Evolutionary conservation across 2,888 invertebrate species (phyloP), one percentile per base, ranked within the genome.

Genomic region (Zhuqinia jingwanae): DNA sequence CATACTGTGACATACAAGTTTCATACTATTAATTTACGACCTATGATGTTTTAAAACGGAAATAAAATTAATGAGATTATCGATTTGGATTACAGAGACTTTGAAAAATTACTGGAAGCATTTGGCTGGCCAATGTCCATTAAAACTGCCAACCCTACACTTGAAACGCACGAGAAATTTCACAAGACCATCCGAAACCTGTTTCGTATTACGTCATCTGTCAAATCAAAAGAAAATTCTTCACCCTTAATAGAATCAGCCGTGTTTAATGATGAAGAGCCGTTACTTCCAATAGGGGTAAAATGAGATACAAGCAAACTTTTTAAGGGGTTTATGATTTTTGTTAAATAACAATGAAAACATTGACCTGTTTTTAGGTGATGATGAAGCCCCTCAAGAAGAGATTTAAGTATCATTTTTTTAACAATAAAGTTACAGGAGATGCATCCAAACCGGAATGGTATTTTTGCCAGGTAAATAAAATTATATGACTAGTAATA

Each of bases 401-500:
- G 30, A 20, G 90, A 65, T 91, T 91, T 63, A 76, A 85, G 17
- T 91, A 82, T 76, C 90, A 91, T 73, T 91, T 91, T 63, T 90
- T 88, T 47, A 85, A 88, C 47, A 82, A 88, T 17, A 91, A 89
- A 56, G 82, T 88, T 13, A 91, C 91, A 5, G 87, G 85, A 58
- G 90, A 91, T 58, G 63, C 89, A 22, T 65, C 63, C 11, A 79
- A 88, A 30, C 91, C 91, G 2, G 91, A 91, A 50, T 91, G 91
- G 91, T 91, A 91, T 81, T 91, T 91, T 79, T 83, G 90, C 27
- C 91, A 91, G 84, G 89, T 89, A 56, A 53, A 45, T n/a, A 58
- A 1, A 58, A n/a, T 58, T 20, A n/a, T 2, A 58, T 13, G 20
- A 10, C 17, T 58, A 2, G 13, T 36, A 42, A 63, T 17, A 17